Percentiles rank a stretch among this genome's conserved stretches.
Evolutionary conservation across 2,888 invertebrate species (phyloP).

Genomic region (Rotaria macrura): DNA sequence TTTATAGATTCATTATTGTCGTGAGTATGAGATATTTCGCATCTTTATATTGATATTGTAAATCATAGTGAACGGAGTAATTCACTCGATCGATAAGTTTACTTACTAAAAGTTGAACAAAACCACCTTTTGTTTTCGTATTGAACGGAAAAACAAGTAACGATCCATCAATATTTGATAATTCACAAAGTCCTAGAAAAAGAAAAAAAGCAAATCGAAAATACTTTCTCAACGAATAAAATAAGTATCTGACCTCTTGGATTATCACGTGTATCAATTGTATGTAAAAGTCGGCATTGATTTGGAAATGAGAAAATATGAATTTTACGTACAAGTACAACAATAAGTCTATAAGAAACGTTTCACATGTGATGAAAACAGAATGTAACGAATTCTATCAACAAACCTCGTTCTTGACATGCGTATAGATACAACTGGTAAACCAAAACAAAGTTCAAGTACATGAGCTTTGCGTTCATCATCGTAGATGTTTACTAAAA

Average conservation of each 20-base stretch:
- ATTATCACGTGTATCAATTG: slow-evolving; percentile 29
- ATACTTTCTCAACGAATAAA: neutral
- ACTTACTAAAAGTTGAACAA: slow-evolving; percentile 15
- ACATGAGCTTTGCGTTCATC: slow-evolving; percentile 29
- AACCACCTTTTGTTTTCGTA: neutral
- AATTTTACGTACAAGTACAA: slow-evolving; percentile 31
- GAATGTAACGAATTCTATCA: neutral
- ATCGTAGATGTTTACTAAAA: slow-evolving; percentile 29
- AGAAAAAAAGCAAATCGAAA: too few relatives aligned
- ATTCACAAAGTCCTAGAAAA: neutral
- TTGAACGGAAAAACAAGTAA: neutral
- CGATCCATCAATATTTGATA: slow-evolving; percentile 13
- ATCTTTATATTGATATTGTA: too few relatives aligned
- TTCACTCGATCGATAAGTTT: too few relatives aligned
- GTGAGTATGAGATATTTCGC: too few relatives aligned
- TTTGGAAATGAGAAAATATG: slow-evolving; percentile 33
- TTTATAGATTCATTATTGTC: too few relatives aligned
- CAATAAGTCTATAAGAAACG: slow-evolving; percentile 22
- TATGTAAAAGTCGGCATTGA: slow-evolving; percentile 29
- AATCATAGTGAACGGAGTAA: too few relatives aligned
- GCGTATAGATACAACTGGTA: slow-evolving; percentile 27
- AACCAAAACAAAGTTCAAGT: slow-evolving; percentile 29
- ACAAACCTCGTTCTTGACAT: slow-evolving; percentile 29
- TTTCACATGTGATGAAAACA: neutral
- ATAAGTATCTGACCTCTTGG: slow-evolving; percentile 19